phyloP scores from a whole-genome alignment of 2,888 invertebrate species.

The Patella pellucida region DNA sequence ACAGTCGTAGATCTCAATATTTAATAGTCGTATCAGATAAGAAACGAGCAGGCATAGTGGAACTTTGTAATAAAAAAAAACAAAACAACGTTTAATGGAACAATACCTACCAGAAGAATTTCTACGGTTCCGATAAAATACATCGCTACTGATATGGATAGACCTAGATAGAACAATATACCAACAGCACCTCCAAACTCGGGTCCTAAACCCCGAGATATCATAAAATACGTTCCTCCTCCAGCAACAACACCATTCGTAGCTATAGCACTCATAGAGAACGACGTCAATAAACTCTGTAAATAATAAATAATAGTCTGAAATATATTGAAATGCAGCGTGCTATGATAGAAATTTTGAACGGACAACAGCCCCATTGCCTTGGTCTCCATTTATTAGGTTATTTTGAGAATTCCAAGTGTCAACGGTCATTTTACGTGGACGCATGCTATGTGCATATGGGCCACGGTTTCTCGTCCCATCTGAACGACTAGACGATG shows the following conservation, averaged over 20 bases:
- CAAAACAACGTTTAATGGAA: neutral
- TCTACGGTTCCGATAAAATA: slow-evolving; percentile 99
- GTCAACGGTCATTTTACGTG: too few relatives aligned
- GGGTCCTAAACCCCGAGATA: slow-evolving; percentile 93
- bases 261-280: slow-evolving; percentile 99
- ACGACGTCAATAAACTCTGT: slow-evolving; percentile 77
- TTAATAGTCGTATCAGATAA: too few relatives aligned
- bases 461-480: too few relatives aligned
- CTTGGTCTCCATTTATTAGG: too few relatives aligned
- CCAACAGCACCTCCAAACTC: slow-evolving; percentile 99
- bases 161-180: slow-evolving; percentile 98
- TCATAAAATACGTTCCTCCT: slow-evolving; percentile 99
- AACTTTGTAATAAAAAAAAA: neutral
- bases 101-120: slow-evolving; percentile 87
- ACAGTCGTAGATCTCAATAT: too few relatives aligned
- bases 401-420: too few relatives aligned
- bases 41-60: too few relatives aligned
- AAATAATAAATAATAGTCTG: slow-evolving; percentile 38
- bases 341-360: too few relatives aligned
- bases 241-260: slow-evolving; percentile 97
- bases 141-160: slow-evolving; percentile 98
- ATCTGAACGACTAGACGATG: too few relatives aligned
- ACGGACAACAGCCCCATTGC: too few relatives aligned
- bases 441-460: too few relatives aligned
- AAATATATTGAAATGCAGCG: too few relatives aligned